Base-by-base conservation (phyloP, 2,797 vertebrate species). In the Siniperca obscura region DNA sequence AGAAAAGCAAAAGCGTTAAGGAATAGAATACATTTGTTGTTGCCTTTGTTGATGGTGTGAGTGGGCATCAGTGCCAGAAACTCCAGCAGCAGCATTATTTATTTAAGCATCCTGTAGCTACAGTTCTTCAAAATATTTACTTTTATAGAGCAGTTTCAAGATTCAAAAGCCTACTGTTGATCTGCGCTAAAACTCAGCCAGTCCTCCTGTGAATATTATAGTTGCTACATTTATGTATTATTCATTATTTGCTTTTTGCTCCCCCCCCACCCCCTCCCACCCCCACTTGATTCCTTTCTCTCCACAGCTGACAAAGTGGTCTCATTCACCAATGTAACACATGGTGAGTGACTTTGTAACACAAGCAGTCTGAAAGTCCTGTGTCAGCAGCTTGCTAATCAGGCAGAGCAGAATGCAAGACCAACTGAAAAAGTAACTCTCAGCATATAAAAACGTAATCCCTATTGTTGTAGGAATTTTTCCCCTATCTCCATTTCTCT, bases 301-400 rank as follows among this genome's bases (percentile, higher is more conserved):
- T 84, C 80, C 69, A 66, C 90, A 95, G 95, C 53, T 75, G 60
- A 67, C 71, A 83, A 85, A 70, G 56, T 78, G 90, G 86, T 85
- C 88, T 69, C 74, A 40, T 93, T 93, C 89, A 27, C 50, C 59
- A 76, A 74, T 40, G 46, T 83, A 80, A 88, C 46, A 82, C 48
- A 94, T 55, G 85, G 96, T 96, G 92, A 96, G 95, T 94, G 87
- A 93, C 88, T 92, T 81, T 80, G 77, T 76, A 88, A 85, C 88
- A 85, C 55, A 84, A 79, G 84, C 86, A 78, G 80, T 64, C 75
- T 87, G 55, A 83, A 90, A 92, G 84, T 85, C 66, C 82, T 84
- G 85, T 78, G 89, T 94, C 93, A 95, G 93, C 92, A 91, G 69
- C 70, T 89, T 82, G 81, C 85, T 93, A 89, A 93, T 95, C 90